These are phyloP conservation scores for Drosophila bifasciata DNA, from an alignment of 1,140 invertebrate genomes.

Conservation along the genomic window DNA sequence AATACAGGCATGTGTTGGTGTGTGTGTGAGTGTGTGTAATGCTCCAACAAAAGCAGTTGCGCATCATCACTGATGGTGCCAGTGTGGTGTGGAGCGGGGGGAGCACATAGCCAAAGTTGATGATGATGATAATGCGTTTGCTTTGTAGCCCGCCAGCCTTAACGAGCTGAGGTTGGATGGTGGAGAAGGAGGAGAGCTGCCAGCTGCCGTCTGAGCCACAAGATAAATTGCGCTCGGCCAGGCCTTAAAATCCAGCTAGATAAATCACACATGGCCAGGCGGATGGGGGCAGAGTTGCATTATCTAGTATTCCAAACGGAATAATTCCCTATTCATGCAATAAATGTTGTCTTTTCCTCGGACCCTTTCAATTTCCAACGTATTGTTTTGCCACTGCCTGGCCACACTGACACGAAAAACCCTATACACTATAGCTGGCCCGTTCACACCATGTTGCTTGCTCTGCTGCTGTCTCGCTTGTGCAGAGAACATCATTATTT, in stretches of 20 bases:
- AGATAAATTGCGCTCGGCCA: slow-evolving; percentile 66
- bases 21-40: slow-evolving; percentile 30
- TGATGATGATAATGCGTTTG: slow-evolving; percentile 81
- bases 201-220: slow-evolving; percentile 27
- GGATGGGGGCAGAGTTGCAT: neutral
- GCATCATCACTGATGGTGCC: slow-evolving; percentile 28
- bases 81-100: slow-evolving; percentile 3
- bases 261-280: slow-evolving; percentile 33
- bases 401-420: slow-evolving; percentile 33
- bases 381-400: slow-evolving; percentile 19
- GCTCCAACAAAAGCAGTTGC: slow-evolving; percentile 66
- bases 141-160: slow-evolving; percentile 56
- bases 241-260: slow-evolving; percentile 50
- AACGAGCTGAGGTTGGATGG: slow-evolving; percentile 57
- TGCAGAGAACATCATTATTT: slow-evolving; percentile 64
- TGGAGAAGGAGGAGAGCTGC: slow-evolving; percentile 10
- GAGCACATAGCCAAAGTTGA: slow-evolving; percentile 34
- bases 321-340: neutral
- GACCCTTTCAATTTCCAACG: slow-evolving; percentile 26
- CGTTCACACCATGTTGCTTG: slow-evolving; percentile 69
- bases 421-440: slow-evolving; percentile 39
- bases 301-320: slow-evolving; percentile 1
- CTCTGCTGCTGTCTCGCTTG: slow-evolving; percentile 43
- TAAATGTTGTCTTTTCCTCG: slow-evolving; percentile 17
- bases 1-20: slow-evolving; percentile 30